Conservation (phyloP, 2,113 vertebrate species). For the Heterotis niloticus region DNA sequence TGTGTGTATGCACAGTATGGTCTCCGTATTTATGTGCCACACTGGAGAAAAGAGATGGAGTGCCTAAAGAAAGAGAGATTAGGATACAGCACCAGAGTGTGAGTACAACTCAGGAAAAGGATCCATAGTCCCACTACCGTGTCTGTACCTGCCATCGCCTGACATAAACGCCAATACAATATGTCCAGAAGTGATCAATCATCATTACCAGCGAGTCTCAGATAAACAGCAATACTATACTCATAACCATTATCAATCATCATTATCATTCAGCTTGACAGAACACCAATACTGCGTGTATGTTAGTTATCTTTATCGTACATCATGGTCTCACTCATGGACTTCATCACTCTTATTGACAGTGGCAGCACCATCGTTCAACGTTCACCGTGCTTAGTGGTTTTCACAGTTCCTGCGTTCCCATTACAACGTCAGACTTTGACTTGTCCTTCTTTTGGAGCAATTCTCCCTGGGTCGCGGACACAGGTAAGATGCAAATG, state of each 20-base stretch:
- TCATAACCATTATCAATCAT: constrained; percentile 5
- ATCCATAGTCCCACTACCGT: not conserved
- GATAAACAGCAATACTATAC: not conserved
- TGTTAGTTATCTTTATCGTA: not conserved
- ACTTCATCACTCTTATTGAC: not conserved
- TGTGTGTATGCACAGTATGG: constrained; percentile 21
- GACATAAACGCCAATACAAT: not conserved
- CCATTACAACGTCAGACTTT: not conserved
- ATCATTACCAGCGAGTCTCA: constrained; percentile 13
- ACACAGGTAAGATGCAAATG: not conserved
- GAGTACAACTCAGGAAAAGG: no score
- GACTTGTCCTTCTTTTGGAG: not conserved
- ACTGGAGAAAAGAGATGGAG: not conserved
- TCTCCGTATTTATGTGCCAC: constrained; percentile 31
- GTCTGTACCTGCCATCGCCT: not conserved
- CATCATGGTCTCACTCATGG: not conserved
- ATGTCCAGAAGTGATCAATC: not conserved
- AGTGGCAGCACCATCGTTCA: not conserved
- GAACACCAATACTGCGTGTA: not conserved
- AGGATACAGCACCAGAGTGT: not conserved
- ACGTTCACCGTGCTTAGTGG: not conserved
- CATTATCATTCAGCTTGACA: not conserved
- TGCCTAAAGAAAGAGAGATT: not conserved
- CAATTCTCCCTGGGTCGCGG: not conserved
- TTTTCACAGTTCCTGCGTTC: not conserved